Conservation (phyloP, 1,140 invertebrate genomes). For the Cyphomyrmex costatus region DNA sequence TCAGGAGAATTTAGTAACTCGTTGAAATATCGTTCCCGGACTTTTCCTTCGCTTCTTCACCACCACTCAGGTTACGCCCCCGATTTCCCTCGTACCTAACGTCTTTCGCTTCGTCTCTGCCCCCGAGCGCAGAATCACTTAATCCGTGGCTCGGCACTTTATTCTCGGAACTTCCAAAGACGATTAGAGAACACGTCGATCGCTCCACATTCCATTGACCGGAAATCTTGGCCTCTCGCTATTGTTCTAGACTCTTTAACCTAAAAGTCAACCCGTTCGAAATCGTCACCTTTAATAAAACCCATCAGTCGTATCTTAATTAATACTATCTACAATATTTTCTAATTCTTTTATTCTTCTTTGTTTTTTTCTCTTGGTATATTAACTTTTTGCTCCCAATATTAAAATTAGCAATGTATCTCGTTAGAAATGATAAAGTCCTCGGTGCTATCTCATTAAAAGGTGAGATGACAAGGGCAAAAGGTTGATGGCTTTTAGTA, state of each 20-base stretch:
- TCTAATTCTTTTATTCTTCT: background rate
- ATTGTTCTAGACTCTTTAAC: conserved; percentile 40
- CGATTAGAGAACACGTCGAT: conserved; percentile 57
- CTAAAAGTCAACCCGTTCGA: conserved; percentile 15
- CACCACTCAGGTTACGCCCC: background rate
- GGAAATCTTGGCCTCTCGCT: conserved; percentile 3
- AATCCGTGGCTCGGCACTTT: conserved; percentile 48
- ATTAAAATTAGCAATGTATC: background rate
- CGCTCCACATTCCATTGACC: conserved; percentile 28
- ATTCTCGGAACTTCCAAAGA: conserved; percentile 55
- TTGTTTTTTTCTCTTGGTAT: background rate
- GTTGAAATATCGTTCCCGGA: conserved; percentile 40
- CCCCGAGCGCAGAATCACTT: conserved; percentile 29
- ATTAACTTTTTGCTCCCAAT: background rate
- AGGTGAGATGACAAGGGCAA: conserved; percentile 19
- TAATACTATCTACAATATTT: background rate
- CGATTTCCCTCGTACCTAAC: background rate
- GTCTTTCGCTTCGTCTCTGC: conserved; percentile 44
- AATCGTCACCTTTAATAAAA: conserved; percentile 8
- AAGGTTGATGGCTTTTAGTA: conserved; percentile 43
- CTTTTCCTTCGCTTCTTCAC: conserved; percentile 12
- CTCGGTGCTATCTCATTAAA: conserved; percentile 71
- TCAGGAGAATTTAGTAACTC: conserved; percentile 46
- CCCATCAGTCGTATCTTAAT: background rate
- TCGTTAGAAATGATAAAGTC: conserved; percentile 42